A percentile compares a stretch with the other conserved stretches of the same genome.
These are phyloP conservation scores for Lutjanus erythropterus DNA, from an alignment of 2,113 vertebrate species.

Conservation along the genomic window DNA sequence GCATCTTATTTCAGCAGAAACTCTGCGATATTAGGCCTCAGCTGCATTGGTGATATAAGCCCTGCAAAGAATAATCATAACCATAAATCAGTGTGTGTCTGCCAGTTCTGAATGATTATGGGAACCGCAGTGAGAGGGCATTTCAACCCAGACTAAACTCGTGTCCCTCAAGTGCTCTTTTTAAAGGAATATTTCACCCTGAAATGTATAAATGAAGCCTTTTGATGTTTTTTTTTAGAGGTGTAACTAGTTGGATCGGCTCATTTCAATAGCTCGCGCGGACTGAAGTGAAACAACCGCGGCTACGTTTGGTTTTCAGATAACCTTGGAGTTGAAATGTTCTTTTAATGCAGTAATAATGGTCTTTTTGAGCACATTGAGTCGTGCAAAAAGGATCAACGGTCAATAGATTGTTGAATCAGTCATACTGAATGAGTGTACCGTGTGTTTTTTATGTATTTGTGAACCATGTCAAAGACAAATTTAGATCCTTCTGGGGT, in stretches of 20 bases:
- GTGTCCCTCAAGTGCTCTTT: conserved; percentile 10
- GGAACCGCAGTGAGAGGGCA: conserved; percentile 14
- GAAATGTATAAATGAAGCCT: neutral
- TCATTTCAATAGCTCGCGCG: neutral
- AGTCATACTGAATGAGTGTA: neutral
- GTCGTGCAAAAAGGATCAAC: neutral
- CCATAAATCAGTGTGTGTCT: conserved; percentile 72
- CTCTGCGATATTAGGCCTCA: conserved; percentile 59
- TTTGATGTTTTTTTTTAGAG: neutral
- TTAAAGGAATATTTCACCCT: conserved; percentile 20
- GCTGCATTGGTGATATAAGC: conserved; percentile 66
- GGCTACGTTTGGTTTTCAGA: neutral
- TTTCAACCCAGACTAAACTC: conserved; percentile 26
- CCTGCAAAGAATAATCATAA: conserved; percentile 64
- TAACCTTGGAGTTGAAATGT: neutral
- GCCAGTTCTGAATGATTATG: conserved; percentile 42
- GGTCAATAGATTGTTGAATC: neutral
- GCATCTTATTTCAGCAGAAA: conserved; percentile 61
- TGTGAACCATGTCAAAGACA: neutral
- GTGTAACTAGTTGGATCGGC: neutral
- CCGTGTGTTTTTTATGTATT: neutral
- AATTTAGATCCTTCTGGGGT: too few species aligned
- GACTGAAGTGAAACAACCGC: neutral
- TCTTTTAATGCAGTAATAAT: neutral
- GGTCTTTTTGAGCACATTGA: neutral